phyloP scores from a whole-genome alignment of 2,797 vertebrate genomes.

The Tokudaia muenninki region DNA sequence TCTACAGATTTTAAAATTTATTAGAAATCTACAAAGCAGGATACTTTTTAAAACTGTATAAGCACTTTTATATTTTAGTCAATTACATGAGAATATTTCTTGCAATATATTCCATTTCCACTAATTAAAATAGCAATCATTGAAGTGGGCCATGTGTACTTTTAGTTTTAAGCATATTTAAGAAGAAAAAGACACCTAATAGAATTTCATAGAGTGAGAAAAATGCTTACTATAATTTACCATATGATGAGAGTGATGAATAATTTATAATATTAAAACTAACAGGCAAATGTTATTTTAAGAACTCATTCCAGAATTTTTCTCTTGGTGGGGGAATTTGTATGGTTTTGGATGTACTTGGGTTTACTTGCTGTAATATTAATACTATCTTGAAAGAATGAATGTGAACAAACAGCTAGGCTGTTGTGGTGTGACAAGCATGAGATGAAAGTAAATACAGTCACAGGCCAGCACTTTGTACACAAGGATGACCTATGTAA shows the following conservation, averaged over 20 bases:
- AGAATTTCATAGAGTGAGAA: slow-evolving; percentile 42
- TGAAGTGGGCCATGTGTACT: background rate
- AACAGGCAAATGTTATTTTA: slow-evolving; percentile 60
- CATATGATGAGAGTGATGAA: slow-evolving; percentile 56
- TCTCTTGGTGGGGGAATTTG: background rate
- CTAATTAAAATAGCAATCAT: slow-evolving; percentile 50
- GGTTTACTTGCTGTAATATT: background rate
- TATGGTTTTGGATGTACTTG: background rate
- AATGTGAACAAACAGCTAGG: background rate
- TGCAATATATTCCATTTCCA: background rate
- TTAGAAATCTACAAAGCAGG: background rate
- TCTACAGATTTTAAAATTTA: background rate
- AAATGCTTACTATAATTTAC: slow-evolving; percentile 61
- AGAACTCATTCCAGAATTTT: slow-evolving; percentile 35
- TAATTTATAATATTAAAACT: slow-evolving; percentile 59
- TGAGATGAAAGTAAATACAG: background rate
- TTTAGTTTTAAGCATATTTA: slow-evolving; percentile 47
- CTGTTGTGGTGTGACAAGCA: background rate
- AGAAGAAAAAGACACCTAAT: background rate
- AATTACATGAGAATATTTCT: slow-evolving; percentile 24
- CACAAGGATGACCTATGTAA: background rate
- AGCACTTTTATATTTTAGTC: slow-evolving; percentile 17
- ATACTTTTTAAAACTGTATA: slow-evolving; percentile 40
- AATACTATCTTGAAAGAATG: background rate
- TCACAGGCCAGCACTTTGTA: background rate